Evolutionary conservation across 2,797 vertebrate genomes (phyloP).

Genomic region (Notamacropus eugenii): DNA sequence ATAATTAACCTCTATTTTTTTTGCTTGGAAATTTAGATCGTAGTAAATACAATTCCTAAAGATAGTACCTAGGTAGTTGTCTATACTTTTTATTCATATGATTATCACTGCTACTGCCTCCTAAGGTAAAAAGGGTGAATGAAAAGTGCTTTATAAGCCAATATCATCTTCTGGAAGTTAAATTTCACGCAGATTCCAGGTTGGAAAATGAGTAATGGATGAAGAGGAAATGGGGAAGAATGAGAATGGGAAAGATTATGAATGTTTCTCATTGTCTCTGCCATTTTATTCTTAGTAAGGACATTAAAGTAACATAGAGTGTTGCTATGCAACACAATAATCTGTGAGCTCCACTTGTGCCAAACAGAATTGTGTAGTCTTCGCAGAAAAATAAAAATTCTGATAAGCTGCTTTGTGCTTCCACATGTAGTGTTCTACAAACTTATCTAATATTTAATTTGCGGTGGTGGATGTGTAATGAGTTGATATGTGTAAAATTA

Average conservation of each 20-base stretch:
- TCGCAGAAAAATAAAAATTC: not conserved
- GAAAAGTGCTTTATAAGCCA: not conserved
- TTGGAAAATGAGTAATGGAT: not conserved
- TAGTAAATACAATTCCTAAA: not conserved
- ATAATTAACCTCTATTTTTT: not conserved
- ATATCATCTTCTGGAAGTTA: not conserved
- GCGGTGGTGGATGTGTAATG: not conserved
- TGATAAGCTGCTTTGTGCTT: not conserved
- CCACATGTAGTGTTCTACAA: not conserved
- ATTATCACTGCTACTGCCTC: not conserved
- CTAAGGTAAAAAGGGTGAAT: not conserved
- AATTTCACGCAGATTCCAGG: not conserved
- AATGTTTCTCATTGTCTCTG: not conserved
- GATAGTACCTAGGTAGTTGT: not conserved
- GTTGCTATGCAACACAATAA: slow-evolving; percentile 7
- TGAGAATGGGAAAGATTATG: not conserved
- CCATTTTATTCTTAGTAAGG: slow-evolving; percentile 1
- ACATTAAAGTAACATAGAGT: not conserved
- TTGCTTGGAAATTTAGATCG: not conserved
- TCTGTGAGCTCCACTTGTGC: not conserved
- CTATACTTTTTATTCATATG: not conserved
- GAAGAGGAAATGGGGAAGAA: not conserved
- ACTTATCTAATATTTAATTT: not conserved
- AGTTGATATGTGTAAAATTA: not conserved
- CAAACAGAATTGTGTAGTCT: not conserved